Percentiles rank a stretch among this genome's conserved stretches.
Evolutionary conservation across 2,797 vertebrate genomes (phyloP).

Genomic region (Acanthiza pusilla): DNA sequence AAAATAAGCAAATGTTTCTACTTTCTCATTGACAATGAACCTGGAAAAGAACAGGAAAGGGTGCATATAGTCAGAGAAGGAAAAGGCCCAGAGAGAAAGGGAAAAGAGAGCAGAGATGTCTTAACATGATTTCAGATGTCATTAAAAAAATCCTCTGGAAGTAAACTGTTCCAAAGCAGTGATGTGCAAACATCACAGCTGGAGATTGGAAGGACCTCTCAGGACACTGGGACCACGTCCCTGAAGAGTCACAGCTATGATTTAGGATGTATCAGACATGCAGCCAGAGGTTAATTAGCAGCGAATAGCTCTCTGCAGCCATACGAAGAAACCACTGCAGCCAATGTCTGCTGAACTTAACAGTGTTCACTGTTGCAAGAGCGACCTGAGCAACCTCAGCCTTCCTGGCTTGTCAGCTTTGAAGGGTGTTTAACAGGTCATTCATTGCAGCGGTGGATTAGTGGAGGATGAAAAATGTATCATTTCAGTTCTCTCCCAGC

Average conservation of each 20-base stretch:
- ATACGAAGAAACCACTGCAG: background rate
- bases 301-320: background rate
- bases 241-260: background rate
- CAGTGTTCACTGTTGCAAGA: background rate
- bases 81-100: background rate
- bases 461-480: conserved; percentile 51
- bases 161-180: background rate
- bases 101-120: background rate
- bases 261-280: background rate
- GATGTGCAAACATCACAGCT: background rate
- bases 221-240: background rate
- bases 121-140: background rate
- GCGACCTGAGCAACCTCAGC: background rate
- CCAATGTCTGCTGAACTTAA: background rate
- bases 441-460: conserved; percentile 46
- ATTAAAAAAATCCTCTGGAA: background rate
- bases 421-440: conserved; percentile 23
- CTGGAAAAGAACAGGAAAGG: background rate
- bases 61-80: background rate
- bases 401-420: conserved; percentile 17
- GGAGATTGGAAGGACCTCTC: background rate
- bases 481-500: conserved; percentile 35
- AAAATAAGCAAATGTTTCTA: background rate
- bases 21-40: background rate
- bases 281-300: background rate